Evolutionary conservation across 1,140 invertebrate species (phyloP), one percentile per base, ranked within the genome.

Genomic region (Diorhabda sublineata): DNA sequence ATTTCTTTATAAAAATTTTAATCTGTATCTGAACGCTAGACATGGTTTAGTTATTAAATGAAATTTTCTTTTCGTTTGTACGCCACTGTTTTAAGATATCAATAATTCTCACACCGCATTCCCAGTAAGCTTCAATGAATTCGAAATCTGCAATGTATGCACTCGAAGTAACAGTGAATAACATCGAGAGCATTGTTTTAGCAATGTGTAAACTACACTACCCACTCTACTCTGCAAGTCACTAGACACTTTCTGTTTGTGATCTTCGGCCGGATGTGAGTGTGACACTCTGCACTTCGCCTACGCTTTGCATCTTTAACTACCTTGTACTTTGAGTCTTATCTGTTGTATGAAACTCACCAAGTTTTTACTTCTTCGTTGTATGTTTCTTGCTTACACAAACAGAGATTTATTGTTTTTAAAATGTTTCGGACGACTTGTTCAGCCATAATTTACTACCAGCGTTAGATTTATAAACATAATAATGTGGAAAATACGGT

Each of bases 181-280:
- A 52, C 47, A 52, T 52, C 47, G n/a, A 52, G 61, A 45, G 59
- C 47, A 69, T 72, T 72, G 71, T 72, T 72, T 72, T 47, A 66
- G 68, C 71, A 66, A 64, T 69, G 68, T 65, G 64, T 67, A 72
- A 69, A 69, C 65, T 61, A 63, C 61, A 66, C 68, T 69, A 42
- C 70, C 70, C 70, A 71, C 71, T 66, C 68, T 67, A 6, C 47
- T 60, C 71, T 65, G 65, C 59, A 64, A 60, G 64, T 67, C 61
- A 72, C 68, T 67, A 69, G 71, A 72, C 68, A 72, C 71, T 63
- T 72, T 69, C 64, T 64, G 59, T 62, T 61, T 69, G 60, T 63
- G 62, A 71, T 52, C 62, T 47, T 58, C 9, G 47, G 58, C 71
- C 71, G 71, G 71, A 73, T 73, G 71, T 70, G 66, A 73, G 26